Conservation (phyloP, 2,113 vertebrate species). For the Corvus moneduloides region DNA sequence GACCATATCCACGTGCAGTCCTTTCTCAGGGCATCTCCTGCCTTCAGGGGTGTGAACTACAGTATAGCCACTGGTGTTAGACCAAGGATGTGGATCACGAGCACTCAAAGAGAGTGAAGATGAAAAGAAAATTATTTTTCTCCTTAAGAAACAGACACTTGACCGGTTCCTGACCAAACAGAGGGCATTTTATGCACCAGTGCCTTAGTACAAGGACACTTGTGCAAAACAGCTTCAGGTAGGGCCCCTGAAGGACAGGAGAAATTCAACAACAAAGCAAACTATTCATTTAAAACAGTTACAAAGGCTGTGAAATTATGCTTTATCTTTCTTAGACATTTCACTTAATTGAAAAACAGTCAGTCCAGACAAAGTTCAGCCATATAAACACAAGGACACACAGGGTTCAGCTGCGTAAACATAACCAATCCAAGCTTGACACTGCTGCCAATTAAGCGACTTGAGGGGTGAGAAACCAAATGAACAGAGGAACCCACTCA, state of each 20-base stretch:
- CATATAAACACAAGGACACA: background rate
- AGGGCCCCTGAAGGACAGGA: background rate
- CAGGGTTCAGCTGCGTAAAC: background rate
- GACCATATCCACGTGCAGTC: fast-evolving
- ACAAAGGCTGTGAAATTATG: background rate
- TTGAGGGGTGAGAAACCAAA: background rate
- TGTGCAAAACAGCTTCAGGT: background rate
- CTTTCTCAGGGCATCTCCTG: background rate
- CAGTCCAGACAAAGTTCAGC: background rate
- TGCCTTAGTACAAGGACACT: background rate
- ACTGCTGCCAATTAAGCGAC: background rate
- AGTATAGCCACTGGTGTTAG: background rate
- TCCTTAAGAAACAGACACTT: background rate
- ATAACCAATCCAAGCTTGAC: background rate
- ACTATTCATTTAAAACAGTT: background rate
- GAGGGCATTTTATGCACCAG: background rate
- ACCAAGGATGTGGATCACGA: background rate
- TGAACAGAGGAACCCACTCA: fast-evolving
- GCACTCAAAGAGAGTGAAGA: background rate
- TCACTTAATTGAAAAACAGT: background rate
- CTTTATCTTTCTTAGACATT: background rate
- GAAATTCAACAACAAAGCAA: background rate
- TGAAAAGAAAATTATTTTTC: background rate
- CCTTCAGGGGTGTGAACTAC: background rate
- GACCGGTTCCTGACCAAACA: background rate